Evolutionary conservation across 2,113 vertebrate genomes (phyloP), one percentile per base, ranked within the genome.

Genomic region (Ctenodactylus gundi): DNA sequence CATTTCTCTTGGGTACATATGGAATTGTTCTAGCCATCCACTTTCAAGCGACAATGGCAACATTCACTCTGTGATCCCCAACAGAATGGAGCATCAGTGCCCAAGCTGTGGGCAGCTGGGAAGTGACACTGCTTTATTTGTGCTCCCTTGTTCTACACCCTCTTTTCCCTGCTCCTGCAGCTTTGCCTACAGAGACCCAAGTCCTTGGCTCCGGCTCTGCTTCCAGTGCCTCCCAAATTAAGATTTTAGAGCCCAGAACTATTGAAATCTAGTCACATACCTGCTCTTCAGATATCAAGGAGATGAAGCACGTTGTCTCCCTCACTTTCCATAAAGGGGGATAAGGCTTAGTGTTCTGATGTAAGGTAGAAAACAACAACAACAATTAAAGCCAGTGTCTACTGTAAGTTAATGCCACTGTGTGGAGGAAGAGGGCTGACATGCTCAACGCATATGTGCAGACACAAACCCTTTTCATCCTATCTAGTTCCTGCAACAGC

Each of bases 401-500:
- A 27, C 27, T 3, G 3, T 9, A 14, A 53, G 75, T 27, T 8
- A 68, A 84, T 21, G 15, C 20, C 41, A 25, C n/a, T 3, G 3
- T 14, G 29, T 14, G 20, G 68, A 76, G 57, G 49, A 44, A 12
- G n/a, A 34, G 36, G 49, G 44, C 21, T 4, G 20, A 11, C 2
- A 1, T 4, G 27, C n/a, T 46, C 27, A 3, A 18, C 3, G 27
- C 6, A 7, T 2, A 1, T 1, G 23, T 2, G 3, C 31, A n/a
- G 6, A 14, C 21, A 25, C 18, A 11, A 41, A 41, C 39, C 21
- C n/a, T 15, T 36, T 36, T 10, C 3, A 21, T 23, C 44, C 64
- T 53, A 0, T 8, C 36, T 7, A 14, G 51, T 51, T 44, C 49
- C 55, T 36, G 21, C 12, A 11, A 11, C 27, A 23, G 44, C 6